Evolutionary conservation across 2,888 invertebrate species (phyloP), one percentile per base, ranked within the genome.

Genomic region (Cataglyphis cursor): DNA sequence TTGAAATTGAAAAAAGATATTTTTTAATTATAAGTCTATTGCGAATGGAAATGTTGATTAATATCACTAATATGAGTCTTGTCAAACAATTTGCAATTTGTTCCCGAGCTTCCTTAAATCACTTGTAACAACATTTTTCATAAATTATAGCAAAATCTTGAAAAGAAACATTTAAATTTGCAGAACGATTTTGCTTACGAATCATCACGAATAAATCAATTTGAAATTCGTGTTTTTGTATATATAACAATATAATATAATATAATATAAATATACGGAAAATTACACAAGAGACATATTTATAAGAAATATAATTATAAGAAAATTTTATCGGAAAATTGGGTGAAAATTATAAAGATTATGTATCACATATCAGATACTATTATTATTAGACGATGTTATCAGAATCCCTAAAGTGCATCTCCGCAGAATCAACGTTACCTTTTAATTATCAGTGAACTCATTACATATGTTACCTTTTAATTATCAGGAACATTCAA

Each of bases 391-490:
- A 12, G 6, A 4, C 24, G 59, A 70, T 80, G 18, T 41, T 59
- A 76, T 65, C 57, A 9, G 5, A 31, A 12, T 18, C 41, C 18
- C 8, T 59, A 31, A 59, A 24, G 35, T 24, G 48, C 59, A 44
- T 21, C 51, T 59, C 6, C 3, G 15, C 57, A 70, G 31, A 66
- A 57, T 76, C 57, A 78, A 68, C 59, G 68, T 78, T 68, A 38
- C 44, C 57, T 78, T 18, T 68, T 57, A 59, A 59, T 68, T 44
- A 78, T 68, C 54, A 24, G 2, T 10, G 28, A 57, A 44, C 15
- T 78, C 41, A 41, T 59, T 78, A 78, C 78, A 44, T 59, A 78
- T 68, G 68, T 68, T 59, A 66, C 28, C 21, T 78, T n/a, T 57
- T 57, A 78, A 68, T 68, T 68, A 78, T 78, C 59, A 24, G 21